Evolutionary conservation across 2,888 invertebrate genomes (phyloP).

Genomic region (Tryphoninae sp.): DNA sequence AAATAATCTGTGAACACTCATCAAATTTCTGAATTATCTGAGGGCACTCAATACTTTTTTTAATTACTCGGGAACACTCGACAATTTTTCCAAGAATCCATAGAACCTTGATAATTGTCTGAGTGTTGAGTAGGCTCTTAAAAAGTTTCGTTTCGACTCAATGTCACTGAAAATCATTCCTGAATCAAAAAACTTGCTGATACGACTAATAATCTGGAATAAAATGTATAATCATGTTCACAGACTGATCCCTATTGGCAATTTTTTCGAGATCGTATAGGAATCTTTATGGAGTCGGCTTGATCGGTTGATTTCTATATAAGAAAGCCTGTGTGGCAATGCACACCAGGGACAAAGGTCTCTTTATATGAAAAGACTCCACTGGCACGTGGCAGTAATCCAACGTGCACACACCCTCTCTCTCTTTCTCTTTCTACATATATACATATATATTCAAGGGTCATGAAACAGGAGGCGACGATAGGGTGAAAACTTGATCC

Average conservation of each 20-base stretch:
- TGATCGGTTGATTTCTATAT: constrained; percentile 39
- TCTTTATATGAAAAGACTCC: constrained; percentile 58
- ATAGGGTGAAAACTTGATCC: constrained; percentile 76
- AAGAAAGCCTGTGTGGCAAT: constrained; percentile 31
- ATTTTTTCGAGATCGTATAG: constrained; percentile 35
- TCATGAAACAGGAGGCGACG: constrained; percentile 75
- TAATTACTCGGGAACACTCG: no score
- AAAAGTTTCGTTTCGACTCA: not conserved
- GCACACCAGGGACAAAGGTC: constrained; percentile 55
- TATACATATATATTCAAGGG: constrained; percentile 52
- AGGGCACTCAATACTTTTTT: no score
- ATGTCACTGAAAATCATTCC: not conserved
- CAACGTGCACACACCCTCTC: constrained; percentile 6
- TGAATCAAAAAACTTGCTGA: not conserved
- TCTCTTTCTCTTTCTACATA: not conserved
- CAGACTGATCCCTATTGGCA: constrained; percentile 1
- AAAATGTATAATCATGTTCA: not conserved
- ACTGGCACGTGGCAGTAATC: constrained; percentile 60
- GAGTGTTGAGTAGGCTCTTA: not conserved
- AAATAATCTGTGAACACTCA: no score
- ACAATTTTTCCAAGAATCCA: no score
- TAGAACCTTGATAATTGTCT: no score
- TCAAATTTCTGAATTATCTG: no score
- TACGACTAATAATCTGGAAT: not conserved
- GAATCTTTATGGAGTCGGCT: constrained; percentile 32